These are phyloP conservation scores for Ryuthela nishihirai DNA, from an alignment of 2,888 invertebrate genomes.

Conservation along the genomic window DNA sequence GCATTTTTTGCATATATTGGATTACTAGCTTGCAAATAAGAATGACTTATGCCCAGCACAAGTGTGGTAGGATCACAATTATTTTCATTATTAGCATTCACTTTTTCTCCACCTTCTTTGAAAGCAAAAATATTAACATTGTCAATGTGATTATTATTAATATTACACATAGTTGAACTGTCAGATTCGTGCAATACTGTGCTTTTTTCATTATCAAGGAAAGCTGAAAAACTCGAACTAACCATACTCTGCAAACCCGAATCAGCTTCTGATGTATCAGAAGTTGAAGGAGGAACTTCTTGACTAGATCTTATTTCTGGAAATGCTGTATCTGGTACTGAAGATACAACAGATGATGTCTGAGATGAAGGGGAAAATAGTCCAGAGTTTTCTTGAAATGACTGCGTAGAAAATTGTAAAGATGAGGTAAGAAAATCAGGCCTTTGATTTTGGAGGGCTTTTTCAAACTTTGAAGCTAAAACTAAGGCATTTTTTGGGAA, in stretches of 20 bases:
- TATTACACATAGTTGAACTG: no score
- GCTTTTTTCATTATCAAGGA: conserved; percentile 17
- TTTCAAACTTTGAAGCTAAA: conserved; percentile 23
- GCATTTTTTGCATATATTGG: no score
- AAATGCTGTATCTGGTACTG: conserved; percentile 23
- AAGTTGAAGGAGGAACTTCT: conserved; percentile 23
- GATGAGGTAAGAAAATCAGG: conserved; percentile 22
- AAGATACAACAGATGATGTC: conserved; percentile 28
- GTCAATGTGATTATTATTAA: no score
- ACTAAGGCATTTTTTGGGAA: conserved; percentile 6
- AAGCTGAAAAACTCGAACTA: conserved; percentile 20
- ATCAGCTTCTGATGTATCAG: conserved; percentile 33
- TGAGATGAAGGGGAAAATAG: conserved; percentile 33
- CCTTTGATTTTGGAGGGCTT: conserved; percentile 11
- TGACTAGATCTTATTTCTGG: conserved; percentile 13
- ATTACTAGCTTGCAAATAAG: no score
- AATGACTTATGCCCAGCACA: no score
- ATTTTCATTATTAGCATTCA: no score
- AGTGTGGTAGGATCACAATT: no score
- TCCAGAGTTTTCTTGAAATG: conserved; percentile 33
- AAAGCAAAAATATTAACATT: no score
- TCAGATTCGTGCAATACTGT: no score
- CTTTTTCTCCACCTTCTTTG: no score
- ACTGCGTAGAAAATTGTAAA: conserved; percentile 23
- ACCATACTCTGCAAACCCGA: conserved; percentile 37